phyloP scores from a whole-genome alignment of 2,113 vertebrate genomes.

The Felis catus region DNA sequence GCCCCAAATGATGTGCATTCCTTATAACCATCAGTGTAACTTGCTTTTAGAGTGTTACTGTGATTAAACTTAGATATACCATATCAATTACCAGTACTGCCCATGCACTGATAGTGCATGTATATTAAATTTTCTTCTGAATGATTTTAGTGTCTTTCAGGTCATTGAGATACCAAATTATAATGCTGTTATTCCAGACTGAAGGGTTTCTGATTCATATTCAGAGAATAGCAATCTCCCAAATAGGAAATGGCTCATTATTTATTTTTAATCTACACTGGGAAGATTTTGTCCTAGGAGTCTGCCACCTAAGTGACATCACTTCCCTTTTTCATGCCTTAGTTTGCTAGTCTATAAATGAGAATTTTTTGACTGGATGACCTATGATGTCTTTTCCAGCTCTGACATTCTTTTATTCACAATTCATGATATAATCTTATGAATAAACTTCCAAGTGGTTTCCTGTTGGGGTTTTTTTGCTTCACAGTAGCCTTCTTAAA shows the following conservation, averaged over 20 bases:
- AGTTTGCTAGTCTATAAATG: neutral
- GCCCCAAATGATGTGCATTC: neutral
- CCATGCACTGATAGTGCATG: neutral
- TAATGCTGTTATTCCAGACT: neutral
- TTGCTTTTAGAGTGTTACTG: neutral
- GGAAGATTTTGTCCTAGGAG: neutral
- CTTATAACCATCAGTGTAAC: neutral
- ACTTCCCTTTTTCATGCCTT: neutral
- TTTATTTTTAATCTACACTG: neutral
- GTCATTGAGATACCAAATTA: neutral
- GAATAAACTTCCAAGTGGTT: neutral
- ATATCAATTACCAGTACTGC: neutral
- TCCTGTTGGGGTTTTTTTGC: neutral
- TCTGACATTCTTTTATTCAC: neutral
- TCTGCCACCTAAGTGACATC: neutral
- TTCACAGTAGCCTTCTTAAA: neutral
- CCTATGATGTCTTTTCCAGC: neutral
- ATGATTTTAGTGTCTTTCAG: neutral
- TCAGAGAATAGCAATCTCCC: neutral
- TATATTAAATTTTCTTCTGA: neutral
- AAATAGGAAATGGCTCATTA: neutral
- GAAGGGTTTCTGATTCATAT: neutral
- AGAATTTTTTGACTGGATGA: neutral
- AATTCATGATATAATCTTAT: slow-evolving; percentile 22
- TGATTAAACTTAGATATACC: neutral